phyloP scores from a whole-genome alignment of 2,888 invertebrate genomes.

The Globia sparganii region DNA sequence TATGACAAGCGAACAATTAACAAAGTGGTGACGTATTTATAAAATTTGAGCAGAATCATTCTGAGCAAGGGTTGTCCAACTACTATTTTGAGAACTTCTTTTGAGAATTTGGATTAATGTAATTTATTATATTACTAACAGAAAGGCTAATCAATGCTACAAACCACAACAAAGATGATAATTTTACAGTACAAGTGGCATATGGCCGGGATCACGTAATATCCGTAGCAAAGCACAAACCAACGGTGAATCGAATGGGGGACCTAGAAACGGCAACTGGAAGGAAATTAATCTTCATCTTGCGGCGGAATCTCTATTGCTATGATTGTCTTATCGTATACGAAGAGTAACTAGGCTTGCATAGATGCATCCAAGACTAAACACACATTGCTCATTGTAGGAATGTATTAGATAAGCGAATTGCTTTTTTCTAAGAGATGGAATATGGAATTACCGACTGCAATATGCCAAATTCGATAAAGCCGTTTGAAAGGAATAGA shows the following conservation, averaged over 20 bases:
- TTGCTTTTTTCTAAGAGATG: slow-evolving; percentile 8
- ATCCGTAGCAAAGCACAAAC: slow-evolving; percentile 72
- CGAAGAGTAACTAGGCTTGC: slow-evolving; percentile 18
- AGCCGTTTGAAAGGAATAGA: slow-evolving; percentile 38
- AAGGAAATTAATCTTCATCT: slow-evolving; percentile 78
- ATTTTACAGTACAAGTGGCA: slow-evolving; percentile 35
- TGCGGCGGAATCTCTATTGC: slow-evolving; percentile 52
- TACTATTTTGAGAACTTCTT: slow-evolving; percentile 1
- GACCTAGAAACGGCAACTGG: slow-evolving; percentile 60
- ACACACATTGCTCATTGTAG: slow-evolving; percentile 9
- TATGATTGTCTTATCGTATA: slow-evolving; percentile 36
- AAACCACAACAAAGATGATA: slow-evolving; percentile 19
- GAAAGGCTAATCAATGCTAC: not conserved
- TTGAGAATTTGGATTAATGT: not conserved
- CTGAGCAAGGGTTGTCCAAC: not conserved
- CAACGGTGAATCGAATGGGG: slow-evolving; percentile 64
- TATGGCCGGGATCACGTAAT: slow-evolving; percentile 67
- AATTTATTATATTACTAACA: not conserved
- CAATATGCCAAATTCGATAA: slow-evolving; percentile 33
- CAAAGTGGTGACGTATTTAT: slow-evolving; percentile 36
- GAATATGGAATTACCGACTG: not conserved
- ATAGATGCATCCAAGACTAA: slow-evolving; percentile 17
- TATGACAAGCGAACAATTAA: slow-evolving; percentile 56
- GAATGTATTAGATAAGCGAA: slow-evolving; percentile 13
- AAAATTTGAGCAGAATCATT: slow-evolving; percentile 33